Conservation (phyloP, 2,888 invertebrate species). For the Drosophila quinaria region DNA sequence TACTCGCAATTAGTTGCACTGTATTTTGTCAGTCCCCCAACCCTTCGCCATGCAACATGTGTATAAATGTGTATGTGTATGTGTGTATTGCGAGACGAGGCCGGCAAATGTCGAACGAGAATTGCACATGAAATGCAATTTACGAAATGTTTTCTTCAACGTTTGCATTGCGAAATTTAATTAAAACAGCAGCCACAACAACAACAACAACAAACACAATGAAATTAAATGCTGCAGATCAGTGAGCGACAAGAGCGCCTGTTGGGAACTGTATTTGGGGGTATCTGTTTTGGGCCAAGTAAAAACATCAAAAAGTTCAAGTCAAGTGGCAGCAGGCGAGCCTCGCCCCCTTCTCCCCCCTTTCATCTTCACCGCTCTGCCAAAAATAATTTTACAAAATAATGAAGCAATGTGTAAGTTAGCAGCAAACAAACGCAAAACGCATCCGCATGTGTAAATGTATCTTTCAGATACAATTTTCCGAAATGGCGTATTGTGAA, state of each 20-base stretch:
- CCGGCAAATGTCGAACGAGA: slow-evolving; percentile 75
- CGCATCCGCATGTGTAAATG: slow-evolving; percentile 27
- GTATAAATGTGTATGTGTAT: slow-evolving; percentile 1
- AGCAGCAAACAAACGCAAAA: slow-evolving; percentile 11
- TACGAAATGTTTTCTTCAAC: slow-evolving; percentile 81
- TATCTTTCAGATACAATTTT: slow-evolving; percentile 36
- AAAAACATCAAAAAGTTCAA: slow-evolving; percentile 80
- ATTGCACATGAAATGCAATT: slow-evolving; percentile 80
- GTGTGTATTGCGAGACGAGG: slow-evolving; percentile 33
- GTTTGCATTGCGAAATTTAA: slow-evolving; percentile 78
- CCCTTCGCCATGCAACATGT: background rate
- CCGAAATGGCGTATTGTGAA: slow-evolving; percentile 1
- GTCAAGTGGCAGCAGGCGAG: slow-evolving; percentile 71
- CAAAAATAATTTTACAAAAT: slow-evolving; percentile 55
- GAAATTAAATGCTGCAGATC: slow-evolving; percentile 76
- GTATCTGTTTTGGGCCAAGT: slow-evolving; percentile 60
- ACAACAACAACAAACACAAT: slow-evolving; percentile 60
- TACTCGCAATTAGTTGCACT: slow-evolving; percentile 81
- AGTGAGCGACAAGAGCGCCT: slow-evolving; percentile 76
- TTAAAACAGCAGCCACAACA: slow-evolving; percentile 66
- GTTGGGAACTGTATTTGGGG: slow-evolving; percentile 56
- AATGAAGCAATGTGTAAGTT: slow-evolving; percentile 75
- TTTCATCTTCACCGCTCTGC: background rate
- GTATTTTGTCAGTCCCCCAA: slow-evolving; percentile 56
- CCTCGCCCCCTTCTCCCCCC: background rate